Conservation (phyloP, 2,113 vertebrate species). For the Brachionichthys hirsutus region DNA sequence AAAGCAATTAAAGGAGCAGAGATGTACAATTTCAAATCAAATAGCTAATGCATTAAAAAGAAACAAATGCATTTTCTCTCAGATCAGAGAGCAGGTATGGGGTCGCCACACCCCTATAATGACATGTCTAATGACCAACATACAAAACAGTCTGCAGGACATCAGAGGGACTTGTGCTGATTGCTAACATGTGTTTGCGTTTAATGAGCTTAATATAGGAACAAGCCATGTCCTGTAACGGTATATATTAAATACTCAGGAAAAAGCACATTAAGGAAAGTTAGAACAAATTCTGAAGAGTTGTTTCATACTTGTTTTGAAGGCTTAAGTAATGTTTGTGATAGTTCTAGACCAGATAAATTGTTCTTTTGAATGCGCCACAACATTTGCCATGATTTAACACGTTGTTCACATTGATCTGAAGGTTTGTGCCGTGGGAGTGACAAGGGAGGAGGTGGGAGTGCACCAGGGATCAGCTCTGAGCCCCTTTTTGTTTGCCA, state of each 20-base stretch:
- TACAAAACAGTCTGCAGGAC: constrained; percentile 47
- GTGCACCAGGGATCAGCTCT: too few species aligned
- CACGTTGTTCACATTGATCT: too few species aligned
- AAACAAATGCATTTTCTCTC: constrained; percentile 6
- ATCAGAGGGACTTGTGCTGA: constrained; percentile 51
- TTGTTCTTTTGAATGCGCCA: too few species aligned
- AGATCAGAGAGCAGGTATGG: constrained; percentile 22
- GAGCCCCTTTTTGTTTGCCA: too few species aligned
- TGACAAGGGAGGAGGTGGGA: too few species aligned
- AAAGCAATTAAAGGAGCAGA: constrained; percentile 9
- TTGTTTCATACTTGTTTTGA: too few species aligned
- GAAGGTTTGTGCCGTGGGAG: too few species aligned
- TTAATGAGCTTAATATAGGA: constrained; percentile 65
- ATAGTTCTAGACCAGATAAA: too few species aligned
- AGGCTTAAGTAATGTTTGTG: too few species aligned
- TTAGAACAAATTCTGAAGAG: constrained; percentile 3
- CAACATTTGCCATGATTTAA: too few species aligned
- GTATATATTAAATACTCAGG: constrained; percentile 44
- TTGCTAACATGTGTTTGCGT: constrained; percentile 66
- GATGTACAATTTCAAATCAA: constrained; percentile 26
- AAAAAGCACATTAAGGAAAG: constrained; percentile 16
- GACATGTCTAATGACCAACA: constrained; percentile 45
- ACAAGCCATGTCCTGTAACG: constrained; percentile 47
- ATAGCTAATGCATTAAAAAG: constrained; percentile 22
- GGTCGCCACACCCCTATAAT: constrained; percentile 33